Conservation (phyloP, 2,113 vertebrate species). For the Catharus minimus region DNA sequence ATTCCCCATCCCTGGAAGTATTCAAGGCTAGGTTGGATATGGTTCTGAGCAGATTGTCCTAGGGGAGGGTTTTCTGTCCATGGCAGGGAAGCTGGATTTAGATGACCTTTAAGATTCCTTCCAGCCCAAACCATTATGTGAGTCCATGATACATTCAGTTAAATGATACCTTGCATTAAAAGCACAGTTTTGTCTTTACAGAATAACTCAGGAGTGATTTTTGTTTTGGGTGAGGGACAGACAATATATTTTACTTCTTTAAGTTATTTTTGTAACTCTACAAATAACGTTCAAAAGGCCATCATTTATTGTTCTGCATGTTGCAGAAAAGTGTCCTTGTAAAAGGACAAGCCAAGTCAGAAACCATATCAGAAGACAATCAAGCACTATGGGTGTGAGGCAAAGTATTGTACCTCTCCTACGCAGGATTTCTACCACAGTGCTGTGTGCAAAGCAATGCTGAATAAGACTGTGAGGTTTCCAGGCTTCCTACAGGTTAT, state of each 20-base stretch:
- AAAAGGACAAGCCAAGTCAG: background rate
- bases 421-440: background rate
- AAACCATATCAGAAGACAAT: background rate
- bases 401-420: background rate
- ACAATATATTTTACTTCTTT: background rate
- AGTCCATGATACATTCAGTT: background rate
- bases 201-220: background rate
- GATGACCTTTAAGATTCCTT: background rate
- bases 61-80: background rate
- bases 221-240: background rate
- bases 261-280: background rate
- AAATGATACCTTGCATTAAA: background rate
- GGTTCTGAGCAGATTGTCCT: background rate
- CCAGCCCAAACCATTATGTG: background rate
- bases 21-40: background rate
- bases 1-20: background rate
- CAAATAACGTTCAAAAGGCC: background rate
- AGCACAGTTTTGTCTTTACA: background rate
- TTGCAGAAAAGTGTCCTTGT: background rate
- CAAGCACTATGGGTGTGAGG: background rate
- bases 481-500: background rate
- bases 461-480: background rate
- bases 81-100: background rate
- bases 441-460: background rate
- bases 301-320: background rate